A percentile compares a stretch with the other conserved stretches of the same genome.
Evolutionary conservation across 2,888 invertebrate species (phyloP).

Genomic region (Folsomia candida): DNA sequence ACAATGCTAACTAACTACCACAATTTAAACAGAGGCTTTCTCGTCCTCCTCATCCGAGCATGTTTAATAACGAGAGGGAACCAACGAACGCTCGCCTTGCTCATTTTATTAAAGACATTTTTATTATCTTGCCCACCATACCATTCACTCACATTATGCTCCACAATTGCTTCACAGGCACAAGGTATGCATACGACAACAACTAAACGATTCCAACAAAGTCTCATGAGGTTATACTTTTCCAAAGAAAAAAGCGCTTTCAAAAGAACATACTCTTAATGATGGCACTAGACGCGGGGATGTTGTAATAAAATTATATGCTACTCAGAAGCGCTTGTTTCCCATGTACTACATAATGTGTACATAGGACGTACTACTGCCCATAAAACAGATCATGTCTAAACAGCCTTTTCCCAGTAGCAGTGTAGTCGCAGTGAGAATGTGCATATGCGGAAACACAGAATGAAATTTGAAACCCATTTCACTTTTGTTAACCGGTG

Average conservation of each 20-base stretch:
- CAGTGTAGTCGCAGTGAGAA: background rate
- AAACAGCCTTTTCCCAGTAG: background rate
- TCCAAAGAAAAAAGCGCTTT: background rate
- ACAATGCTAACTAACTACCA: conserved; percentile 8
- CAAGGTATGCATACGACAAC: background rate
- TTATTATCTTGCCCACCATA: conserved; percentile 8
- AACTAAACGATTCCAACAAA: background rate
- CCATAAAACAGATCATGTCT: background rate
- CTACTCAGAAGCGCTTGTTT: background rate
- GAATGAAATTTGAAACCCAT: conserved; percentile 45
- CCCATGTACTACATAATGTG: background rate
- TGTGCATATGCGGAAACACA: conserved; percentile 30
- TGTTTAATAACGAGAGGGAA: conserved; percentile 14
- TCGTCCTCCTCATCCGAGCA: background rate
- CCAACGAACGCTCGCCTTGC: background rate
- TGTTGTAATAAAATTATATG: background rate
- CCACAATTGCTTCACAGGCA: background rate
- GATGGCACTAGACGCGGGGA: background rate
- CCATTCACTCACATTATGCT: background rate
- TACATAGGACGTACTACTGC: too few relatives aligned
- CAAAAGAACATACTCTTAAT: background rate
- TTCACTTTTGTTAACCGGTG: conserved; percentile 30
- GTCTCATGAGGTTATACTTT: background rate
- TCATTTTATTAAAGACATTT: conserved; percentile 19
- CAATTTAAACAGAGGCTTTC: conserved; percentile 11